These are phyloP conservation scores for Lathamus discolor DNA, from an alignment of 2,113 vertebrate genomes.

Conservation along the genomic window DNA sequence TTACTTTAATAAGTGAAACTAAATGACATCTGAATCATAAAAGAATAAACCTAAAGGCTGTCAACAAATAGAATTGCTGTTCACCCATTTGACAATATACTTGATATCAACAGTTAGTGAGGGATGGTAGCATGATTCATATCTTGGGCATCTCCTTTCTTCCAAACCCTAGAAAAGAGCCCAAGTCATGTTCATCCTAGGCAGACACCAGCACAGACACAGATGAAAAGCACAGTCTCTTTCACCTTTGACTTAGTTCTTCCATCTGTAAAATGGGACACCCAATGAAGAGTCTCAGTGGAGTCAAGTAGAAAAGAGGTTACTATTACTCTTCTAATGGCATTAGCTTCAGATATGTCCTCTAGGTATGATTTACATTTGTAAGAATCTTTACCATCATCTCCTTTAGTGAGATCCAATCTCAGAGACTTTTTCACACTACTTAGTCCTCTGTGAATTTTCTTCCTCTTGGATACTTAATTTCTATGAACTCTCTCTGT, in stretches of 20 bases:
- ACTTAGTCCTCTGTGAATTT: background rate
- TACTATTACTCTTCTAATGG: background rate
- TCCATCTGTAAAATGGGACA: background rate
- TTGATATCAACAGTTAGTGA: background rate
- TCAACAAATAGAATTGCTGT: background rate
- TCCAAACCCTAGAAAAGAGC: background rate
- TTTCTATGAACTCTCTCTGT: background rate
- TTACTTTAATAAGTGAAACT: background rate
- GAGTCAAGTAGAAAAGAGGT: background rate
- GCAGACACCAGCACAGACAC: background rate
- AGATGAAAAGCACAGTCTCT: background rate
- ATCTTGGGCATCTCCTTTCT: background rate
- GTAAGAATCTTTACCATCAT: background rate
- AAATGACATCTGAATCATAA: background rate
- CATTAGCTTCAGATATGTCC: conserved; percentile 45
- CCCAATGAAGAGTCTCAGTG: background rate
- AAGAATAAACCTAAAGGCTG: background rate
- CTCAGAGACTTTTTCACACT: background rate
- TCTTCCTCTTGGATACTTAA: background rate
- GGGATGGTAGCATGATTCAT: background rate
- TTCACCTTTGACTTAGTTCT: background rate
- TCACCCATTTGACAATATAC: background rate
- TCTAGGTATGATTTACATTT: conserved; percentile 40
- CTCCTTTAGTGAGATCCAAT: background rate
- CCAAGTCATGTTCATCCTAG: background rate